Conservation (phyloP, 2,797 vertebrate species). For the Lepilemur ruficaudatus region DNA sequence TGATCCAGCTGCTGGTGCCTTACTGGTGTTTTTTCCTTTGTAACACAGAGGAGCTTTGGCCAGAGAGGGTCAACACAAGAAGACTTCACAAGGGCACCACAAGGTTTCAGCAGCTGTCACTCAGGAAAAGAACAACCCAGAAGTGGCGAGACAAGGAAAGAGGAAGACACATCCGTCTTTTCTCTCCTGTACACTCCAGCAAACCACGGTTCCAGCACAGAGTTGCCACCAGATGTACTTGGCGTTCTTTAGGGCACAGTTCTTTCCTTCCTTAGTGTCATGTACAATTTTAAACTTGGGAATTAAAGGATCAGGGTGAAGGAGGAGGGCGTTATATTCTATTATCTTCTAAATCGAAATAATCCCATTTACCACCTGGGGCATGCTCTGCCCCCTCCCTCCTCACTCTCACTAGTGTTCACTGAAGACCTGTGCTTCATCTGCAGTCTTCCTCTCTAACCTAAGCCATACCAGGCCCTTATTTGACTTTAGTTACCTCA, state of each 20-base stretch:
- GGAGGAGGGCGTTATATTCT: not conserved
- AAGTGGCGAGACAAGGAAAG: not conserved
- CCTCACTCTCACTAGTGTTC: accelerated
- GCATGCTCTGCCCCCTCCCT: not conserved
- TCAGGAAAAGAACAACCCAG: not conserved
- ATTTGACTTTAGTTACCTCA: not conserved
- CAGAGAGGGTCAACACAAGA: not conserved
- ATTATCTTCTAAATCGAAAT: not conserved
- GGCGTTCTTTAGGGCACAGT: accelerated
- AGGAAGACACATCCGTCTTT: not conserved
- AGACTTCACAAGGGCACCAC: not conserved
- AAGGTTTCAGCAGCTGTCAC: not conserved
- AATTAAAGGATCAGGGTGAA: not conserved
- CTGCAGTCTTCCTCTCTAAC: accelerated
- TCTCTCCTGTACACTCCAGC: accelerated
- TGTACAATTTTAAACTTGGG: not conserved
- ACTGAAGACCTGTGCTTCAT: accelerated
- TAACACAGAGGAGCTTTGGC: not conserved
- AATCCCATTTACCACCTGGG: accelerated
- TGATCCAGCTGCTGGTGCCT: not conserved
- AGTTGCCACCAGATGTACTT: accelerated
- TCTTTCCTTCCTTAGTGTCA: not conserved
- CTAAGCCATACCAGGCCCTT: not conserved
- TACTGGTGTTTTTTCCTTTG: not conserved
- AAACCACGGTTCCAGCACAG: not conserved